Percentiles rank a stretch among this genome's conserved stretches.
Conservation (phyloP, 2,888 invertebrate species). For the Choristoneura rosaceana region DNA sequence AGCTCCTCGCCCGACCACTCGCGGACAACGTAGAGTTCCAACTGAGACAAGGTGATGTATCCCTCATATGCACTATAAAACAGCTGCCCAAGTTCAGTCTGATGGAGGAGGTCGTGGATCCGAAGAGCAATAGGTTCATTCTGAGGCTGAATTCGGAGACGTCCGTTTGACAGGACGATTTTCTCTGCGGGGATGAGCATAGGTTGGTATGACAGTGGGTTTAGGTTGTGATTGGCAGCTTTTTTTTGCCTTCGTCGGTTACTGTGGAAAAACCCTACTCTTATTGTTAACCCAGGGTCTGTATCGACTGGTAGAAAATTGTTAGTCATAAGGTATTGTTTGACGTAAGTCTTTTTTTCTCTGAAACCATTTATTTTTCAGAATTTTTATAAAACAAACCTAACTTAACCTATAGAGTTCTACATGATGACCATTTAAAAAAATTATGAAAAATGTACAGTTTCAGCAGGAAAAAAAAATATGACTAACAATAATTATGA, state of each 20-base stretch:
- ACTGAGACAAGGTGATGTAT: slow-evolving; percentile 96
- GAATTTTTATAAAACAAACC: too few species aligned
- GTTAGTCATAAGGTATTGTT: too few species aligned
- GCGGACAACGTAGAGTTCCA: slow-evolving; percentile 95
- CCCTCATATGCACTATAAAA: slow-evolving; percentile 94
- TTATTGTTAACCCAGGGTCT: too few species aligned
- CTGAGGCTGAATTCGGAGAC: slow-evolving; percentile 98
- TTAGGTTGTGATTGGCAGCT: slow-evolving; percentile 50
- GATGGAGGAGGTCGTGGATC: slow-evolving; percentile 98
- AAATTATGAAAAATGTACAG: too few species aligned
- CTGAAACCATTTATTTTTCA: too few species aligned
- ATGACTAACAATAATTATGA: too few species aligned
- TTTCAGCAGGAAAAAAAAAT: too few species aligned
- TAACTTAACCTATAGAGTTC: too few species aligned
- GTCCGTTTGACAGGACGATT: slow-evolving; percentile 92
- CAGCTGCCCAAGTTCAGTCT: slow-evolving; percentile 97
- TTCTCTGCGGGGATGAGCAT: slow-evolving; percentile 58
- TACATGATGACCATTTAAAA: too few species aligned
- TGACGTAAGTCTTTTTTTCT: too few species aligned
- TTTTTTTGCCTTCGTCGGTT: background rate
- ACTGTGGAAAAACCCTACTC: background rate
- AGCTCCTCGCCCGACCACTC: slow-evolving; percentile 94
- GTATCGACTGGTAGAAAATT: too few species aligned
- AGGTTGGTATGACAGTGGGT: slow-evolving; percentile 77
- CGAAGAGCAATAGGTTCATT: slow-evolving; percentile 97